These are phyloP conservation scores for Cettia cetti DNA, from an alignment of 2,113 vertebrate species.

Conservation along the genomic window DNA sequence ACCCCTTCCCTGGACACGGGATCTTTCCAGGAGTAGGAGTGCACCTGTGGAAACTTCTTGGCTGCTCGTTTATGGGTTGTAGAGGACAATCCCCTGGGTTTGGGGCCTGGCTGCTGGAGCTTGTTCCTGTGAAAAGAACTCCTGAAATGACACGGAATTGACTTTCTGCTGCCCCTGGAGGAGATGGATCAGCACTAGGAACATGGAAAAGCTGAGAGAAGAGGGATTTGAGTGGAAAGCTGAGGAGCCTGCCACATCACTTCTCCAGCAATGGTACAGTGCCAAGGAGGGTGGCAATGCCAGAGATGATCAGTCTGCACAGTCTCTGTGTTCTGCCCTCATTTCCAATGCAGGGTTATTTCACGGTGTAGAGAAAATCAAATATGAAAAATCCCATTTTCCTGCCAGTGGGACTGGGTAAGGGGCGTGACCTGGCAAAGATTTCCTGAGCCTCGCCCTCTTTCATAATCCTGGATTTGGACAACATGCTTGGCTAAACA, in stretches of 20 bases:
- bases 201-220: neutral
- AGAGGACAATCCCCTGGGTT: neutral
- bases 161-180: neutral
- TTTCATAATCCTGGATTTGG: neutral
- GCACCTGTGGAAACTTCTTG: neutral
- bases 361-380: neutral
- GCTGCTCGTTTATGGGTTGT: neutral
- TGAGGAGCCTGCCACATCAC: neutral
- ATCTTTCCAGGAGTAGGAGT: neutral
- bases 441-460: neutral
- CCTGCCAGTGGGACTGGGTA: neutral
- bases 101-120: neutral
- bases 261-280: neutral
- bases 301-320: neutral
- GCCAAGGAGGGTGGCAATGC: neutral
- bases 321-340: neutral
- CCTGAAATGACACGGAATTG: neutral
- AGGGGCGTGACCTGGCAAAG: neutral
- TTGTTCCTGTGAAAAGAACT: neutral
- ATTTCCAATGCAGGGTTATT: neutral
- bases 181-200: accelerated
- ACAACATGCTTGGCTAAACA: neutral
- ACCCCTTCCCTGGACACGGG: neutral
- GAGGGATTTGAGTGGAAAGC: neutral
- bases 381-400: neutral